phyloP scores from a whole-genome alignment of 2,888 invertebrate species.

The Tipula lateralis region DNA sequence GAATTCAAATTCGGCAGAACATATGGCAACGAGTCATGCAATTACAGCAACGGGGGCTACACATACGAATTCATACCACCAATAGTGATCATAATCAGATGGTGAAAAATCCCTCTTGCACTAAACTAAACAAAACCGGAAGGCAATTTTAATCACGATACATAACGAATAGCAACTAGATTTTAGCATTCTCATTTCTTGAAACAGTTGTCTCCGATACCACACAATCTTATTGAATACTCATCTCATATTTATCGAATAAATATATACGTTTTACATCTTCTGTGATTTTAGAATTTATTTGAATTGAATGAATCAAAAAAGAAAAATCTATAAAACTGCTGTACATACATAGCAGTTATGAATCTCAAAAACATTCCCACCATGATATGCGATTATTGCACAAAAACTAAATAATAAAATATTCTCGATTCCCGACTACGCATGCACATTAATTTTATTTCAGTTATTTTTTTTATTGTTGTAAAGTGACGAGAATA shows the following conservation, averaged over 20 bases:
- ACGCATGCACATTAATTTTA: neutral
- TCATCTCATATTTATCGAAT: neutral
- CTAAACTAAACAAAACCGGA: too few relatives aligned
- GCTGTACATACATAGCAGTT: neutral
- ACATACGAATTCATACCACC: too few relatives aligned
- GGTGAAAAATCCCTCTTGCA: too few relatives aligned
- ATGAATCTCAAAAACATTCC: conserved; percentile 19
- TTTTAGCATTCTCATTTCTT: too few relatives aligned
- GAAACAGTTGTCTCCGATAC: too few relatives aligned
- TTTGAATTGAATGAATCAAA: neutral
- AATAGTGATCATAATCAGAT: too few relatives aligned
- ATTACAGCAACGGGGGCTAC: too few relatives aligned
- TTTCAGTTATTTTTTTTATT: neutral
- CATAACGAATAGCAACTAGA: too few relatives aligned
- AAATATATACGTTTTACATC: neutral
- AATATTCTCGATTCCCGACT: neutral
- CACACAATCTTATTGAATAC: neutral
- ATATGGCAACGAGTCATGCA: too few relatives aligned
- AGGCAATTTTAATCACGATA: too few relatives aligned
- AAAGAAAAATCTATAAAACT: neutral
- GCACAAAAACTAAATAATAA: neutral
- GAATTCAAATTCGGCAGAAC: too few relatives aligned
- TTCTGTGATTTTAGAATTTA: conserved; percentile 24
- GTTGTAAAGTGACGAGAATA: neutral
- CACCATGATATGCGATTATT: conserved; percentile 15